Percentiles rank a stretch among this genome's conserved stretches.
Conservation (phyloP, 2,888 invertebrate genomes). For the Diploptera punctata region DNA sequence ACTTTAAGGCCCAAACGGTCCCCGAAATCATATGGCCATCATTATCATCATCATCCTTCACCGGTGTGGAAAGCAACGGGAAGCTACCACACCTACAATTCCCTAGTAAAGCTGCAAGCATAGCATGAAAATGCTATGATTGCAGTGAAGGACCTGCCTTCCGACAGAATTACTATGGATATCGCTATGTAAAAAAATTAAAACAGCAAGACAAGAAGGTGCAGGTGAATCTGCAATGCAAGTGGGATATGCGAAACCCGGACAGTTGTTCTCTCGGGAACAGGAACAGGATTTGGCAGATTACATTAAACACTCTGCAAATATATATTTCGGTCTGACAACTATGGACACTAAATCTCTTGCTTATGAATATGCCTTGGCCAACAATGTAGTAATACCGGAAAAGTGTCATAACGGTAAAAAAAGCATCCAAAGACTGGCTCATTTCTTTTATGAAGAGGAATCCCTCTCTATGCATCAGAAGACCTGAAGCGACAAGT, state of each 20-base stretch:
- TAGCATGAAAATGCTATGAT: no score
- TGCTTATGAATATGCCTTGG: background rate
- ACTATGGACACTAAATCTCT: background rate
- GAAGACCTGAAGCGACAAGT: constrained; percentile 1
- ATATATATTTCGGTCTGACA: background rate
- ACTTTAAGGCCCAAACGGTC: no score
- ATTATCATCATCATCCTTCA: no score
- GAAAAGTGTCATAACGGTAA: background rate
- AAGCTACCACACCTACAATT: no score
- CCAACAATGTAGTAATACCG: background rate
- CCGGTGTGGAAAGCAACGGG: no score
- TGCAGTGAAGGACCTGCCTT: no score
- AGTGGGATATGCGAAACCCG: background rate
- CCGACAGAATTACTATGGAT: no score
- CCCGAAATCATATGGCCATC: no score
- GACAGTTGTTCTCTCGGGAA: background rate
- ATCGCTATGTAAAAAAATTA: no score
- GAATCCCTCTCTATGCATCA: background rate
- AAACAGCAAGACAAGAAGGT: no score
- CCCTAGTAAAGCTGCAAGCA: no score
- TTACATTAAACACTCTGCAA: background rate
- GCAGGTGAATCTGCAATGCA: no score
- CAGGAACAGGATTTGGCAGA: background rate
- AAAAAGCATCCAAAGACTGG: background rate
- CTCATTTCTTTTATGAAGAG: background rate